These are phyloP conservation scores for Drosophila koepferae DNA, from an alignment of 2,888 invertebrate genomes.

Conservation along the genomic window DNA sequence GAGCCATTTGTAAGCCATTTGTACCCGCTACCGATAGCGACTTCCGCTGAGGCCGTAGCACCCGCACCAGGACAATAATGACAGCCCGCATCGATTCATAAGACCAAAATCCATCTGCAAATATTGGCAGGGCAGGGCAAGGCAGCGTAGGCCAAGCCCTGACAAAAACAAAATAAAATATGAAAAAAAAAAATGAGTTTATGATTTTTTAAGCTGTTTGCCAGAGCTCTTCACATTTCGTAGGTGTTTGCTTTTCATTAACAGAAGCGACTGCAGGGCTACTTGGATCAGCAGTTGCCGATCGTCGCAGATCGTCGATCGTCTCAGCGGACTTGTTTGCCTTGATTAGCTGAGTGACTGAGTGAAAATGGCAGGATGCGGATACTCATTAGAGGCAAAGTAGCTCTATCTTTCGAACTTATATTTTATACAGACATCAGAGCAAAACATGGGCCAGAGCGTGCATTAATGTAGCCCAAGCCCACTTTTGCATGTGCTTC, in stretches of 20 bases:
- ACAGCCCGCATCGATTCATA: constrained; percentile 28
- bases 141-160: constrained; percentile 40
- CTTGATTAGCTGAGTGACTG: constrained; percentile 69
- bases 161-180: constrained; percentile 21
- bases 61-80: constrained; percentile 51
- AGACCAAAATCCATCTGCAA: constrained; percentile 67
- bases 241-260: constrained; percentile 74
- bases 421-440: constrained; percentile 39
- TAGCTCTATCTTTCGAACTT: constrained; percentile 36
- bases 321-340: constrained; percentile 46
- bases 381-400: constrained; percentile 66
- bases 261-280: constrained; percentile 61
- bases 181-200: constrained; percentile 55
- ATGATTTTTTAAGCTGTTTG: constrained; percentile 80
- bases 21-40: constrained; percentile 55
- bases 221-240: constrained; percentile 68
- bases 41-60: constrained; percentile 53
- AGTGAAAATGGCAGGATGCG: constrained; percentile 57
- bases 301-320: constrained; percentile 11
- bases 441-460: constrained; percentile 51
- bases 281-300: constrained; percentile 15
- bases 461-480: constrained; percentile 44
- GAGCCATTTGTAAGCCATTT: constrained; percentile 75
- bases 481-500: constrained; percentile 39
- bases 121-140: constrained; percentile 54